A percentile compares a stretch with the other conserved stretches of the same genome.
These are phyloP conservation scores for Coendou prehensilis DNA, from an alignment of 2,797 vertebrate genomes.

Conservation along the genomic window DNA sequence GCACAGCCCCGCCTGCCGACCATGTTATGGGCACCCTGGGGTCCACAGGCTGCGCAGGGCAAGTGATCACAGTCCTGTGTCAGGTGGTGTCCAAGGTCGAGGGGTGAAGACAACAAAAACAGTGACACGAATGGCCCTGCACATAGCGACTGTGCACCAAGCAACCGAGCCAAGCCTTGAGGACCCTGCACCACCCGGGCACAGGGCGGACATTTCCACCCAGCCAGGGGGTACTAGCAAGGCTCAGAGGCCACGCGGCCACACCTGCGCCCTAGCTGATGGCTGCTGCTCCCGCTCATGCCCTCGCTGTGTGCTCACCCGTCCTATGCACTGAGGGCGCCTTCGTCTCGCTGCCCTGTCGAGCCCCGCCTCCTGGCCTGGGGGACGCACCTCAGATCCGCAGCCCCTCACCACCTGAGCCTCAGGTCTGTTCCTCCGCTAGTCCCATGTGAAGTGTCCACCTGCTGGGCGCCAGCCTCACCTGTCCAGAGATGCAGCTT, in stretches of 20 bases:
- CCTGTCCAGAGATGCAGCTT: background rate
- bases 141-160: background rate
- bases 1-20: background rate
- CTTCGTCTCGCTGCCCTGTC: background rate
- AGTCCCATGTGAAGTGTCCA: background rate
- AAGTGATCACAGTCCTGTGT: background rate
- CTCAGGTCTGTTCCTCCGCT: background rate
- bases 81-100: background rate
- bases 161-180: background rate
- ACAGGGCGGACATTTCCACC: too few species aligned
- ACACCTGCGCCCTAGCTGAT: background rate
- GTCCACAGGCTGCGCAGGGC: too few species aligned
- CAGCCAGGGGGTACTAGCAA: background rate
- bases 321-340: background rate
- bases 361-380: background rate
- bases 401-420: background rate
- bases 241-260: background rate
- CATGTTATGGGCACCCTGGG: background rate
- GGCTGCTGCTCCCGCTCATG: background rate
- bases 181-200: background rate
- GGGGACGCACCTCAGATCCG: background rate
- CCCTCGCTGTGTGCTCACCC: background rate
- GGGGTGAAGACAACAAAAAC: background rate
- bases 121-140: background rate
- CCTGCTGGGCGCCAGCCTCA: background rate